Conservation (phyloP, 2,888 invertebrate genomes). For the Amiota minor region DNA sequence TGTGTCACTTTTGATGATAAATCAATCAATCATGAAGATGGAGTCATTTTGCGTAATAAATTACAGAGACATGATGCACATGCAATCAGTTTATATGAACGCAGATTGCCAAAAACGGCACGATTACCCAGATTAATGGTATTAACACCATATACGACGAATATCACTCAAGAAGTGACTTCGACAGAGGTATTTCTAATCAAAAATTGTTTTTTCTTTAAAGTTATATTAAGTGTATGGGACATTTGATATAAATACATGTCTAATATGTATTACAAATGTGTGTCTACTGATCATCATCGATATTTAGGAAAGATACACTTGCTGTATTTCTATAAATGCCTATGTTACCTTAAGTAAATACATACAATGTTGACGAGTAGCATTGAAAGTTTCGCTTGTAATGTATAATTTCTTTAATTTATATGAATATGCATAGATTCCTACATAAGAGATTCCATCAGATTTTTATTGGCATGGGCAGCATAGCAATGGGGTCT, state of each 20-base stretch:
- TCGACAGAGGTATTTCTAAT: conserved; percentile 49
- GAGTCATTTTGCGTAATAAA: conserved; percentile 56
- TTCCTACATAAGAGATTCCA: no score
- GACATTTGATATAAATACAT: background rate
- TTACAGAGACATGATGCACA: conserved; percentile 34
- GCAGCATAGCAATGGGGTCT: no score
- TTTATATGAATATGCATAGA: no score
- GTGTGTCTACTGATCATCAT: no score
- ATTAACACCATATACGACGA: conserved; percentile 1
- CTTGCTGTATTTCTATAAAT: no score
- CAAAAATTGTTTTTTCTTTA: background rate
- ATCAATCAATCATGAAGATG: conserved; percentile 37
- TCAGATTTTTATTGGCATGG: no score
- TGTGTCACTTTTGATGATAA: conserved; percentile 15
- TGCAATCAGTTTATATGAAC: conserved; percentile 58
- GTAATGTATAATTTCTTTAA: no score
- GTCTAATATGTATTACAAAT: no score
- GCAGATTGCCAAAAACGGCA: conserved; percentile 63
- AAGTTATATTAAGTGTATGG: background rate
- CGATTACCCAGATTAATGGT: conserved; percentile 62
- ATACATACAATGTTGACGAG: no score
- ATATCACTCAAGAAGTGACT: conserved; percentile 44
- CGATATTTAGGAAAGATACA: no score
- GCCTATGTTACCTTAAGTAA: no score
- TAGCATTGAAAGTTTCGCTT: no score